Evolutionary conservation across 2,797 vertebrate species (phyloP), one percentile per base, ranked within the genome.

Genomic region (Pampus argenteus): DNA sequence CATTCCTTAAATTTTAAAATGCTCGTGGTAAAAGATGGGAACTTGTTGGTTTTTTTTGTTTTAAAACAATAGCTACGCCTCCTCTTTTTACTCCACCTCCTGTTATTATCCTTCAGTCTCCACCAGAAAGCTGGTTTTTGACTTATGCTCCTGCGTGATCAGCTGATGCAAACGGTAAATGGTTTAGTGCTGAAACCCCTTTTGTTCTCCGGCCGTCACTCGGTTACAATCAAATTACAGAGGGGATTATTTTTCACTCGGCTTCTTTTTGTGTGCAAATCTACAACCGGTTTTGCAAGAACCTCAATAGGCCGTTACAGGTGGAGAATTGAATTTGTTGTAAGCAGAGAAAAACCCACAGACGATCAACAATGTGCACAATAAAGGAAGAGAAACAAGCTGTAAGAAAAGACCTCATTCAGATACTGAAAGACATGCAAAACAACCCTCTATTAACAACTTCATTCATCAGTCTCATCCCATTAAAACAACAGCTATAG

Each of bases 181-280:
- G n/a, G 17, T 6, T 49, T 26, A 0, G 23, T n/a, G 54, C 42
- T 5, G 4, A 18, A 25, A n/a, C 3, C 4, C 47, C 22, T 62
- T 62, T 68, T 82, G 66, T 80, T 77, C 26, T 3, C 49, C n/a
- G 66, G 48, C 23, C n/a, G 36, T 52, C 47, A 10, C 48, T 60
- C 5, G 7, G 34, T 11, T 8, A 2, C 6, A 36, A 74, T 73
- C 47, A 48, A 48, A 60, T 78, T 63, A 63, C 74, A n/a, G 15
- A 25, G 1, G 5, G 36, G 56, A 36, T 60, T 1, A 0, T 52
- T 54, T 76, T 74, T 48, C 61, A 13, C 40, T 10, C n/a, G 1
- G 18, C 28, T 6, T 1, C 29, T 13, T 52, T 45, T 26, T 44
- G 38, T 18, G 22, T 55, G 54, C 61, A 61, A 47, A 28, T n/a